Conservation (phyloP, 1,140 invertebrate species). For the Eciton burchellii region DNA sequence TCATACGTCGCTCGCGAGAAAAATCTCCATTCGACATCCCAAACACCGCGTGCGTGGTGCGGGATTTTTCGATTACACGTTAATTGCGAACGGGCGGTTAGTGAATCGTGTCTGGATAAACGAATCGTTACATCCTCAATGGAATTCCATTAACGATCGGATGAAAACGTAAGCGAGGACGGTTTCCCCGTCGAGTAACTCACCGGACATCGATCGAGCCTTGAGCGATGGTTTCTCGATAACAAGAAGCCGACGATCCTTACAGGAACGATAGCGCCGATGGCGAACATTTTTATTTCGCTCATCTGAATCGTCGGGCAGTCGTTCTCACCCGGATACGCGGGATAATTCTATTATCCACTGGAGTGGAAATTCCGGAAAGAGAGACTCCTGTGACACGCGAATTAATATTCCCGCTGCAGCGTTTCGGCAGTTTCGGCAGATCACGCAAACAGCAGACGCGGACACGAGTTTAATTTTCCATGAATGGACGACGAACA, state of each 20-base stretch:
- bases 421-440: not conserved
- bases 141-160: conserved; percentile 56
- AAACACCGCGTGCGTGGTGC: not conserved
- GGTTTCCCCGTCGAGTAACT: conserved; percentile 33
- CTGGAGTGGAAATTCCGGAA: not conserved
- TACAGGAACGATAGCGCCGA: conserved; percentile 30
- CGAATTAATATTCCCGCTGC: conserved; percentile 13
- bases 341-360: conserved; percentile 33
- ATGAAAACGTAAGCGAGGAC: conserved; percentile 57
- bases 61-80: conserved; percentile 33
- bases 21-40: conserved; percentile 6
- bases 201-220: conserved; percentile 33
- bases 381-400: not conserved
- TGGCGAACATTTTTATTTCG: conserved; percentile 58
- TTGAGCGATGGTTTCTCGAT: conserved; percentile 70
- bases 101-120: conserved; percentile 46
- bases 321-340: conserved; percentile 28
- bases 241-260: conserved; percentile 42
- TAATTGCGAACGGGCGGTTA: conserved; percentile 49
- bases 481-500: too few species aligned
- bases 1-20: conserved; percentile 44
- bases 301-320: conserved; percentile 50
- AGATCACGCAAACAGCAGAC: too few species aligned
- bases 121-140: conserved; percentile 57
- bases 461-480: too few species aligned